A percentile compares a stretch with the other conserved stretches of the same genome.
Conservation (phyloP, 2,888 invertebrate species). For the Myopa testacea region DNA sequence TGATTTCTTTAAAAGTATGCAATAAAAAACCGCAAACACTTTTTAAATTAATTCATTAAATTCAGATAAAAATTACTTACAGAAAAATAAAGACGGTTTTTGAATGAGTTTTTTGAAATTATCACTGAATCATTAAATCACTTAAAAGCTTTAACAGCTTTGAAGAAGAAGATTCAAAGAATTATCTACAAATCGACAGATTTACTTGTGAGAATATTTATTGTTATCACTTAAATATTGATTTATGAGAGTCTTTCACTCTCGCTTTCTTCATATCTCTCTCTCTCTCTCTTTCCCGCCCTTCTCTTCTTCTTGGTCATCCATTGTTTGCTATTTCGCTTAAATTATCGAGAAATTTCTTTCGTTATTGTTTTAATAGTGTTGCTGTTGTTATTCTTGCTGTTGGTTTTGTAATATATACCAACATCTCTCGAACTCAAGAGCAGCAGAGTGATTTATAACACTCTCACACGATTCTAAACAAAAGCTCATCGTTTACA, state of each 20-base stretch:
- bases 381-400: constrained; percentile 1
- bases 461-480: not conserved
- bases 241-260: no score
- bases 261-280: not conserved
- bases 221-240: no score
- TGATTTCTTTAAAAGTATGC: not conserved
- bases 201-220: not conserved
- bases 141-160: not conserved
- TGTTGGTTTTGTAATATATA: not conserved
- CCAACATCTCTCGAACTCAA: not conserved
- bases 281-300: not conserved
- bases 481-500: constrained; percentile 6
- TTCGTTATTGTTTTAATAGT: constrained; percentile 1
- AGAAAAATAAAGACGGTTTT: no score
- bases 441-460: not conserved
- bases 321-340: not conserved
- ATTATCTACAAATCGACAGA: not conserved
- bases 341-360: constrained; percentile 11
- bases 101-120: not conserved
- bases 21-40: not conserved
- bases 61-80: no score
- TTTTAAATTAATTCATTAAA: not conserved
- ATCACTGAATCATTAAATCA: not conserved
- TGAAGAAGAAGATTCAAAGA: not conserved
- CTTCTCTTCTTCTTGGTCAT: not conserved